These are phyloP conservation scores for Alosa alosa DNA, from an alignment of 2,113 vertebrate species.

Conservation along the genomic window DNA sequence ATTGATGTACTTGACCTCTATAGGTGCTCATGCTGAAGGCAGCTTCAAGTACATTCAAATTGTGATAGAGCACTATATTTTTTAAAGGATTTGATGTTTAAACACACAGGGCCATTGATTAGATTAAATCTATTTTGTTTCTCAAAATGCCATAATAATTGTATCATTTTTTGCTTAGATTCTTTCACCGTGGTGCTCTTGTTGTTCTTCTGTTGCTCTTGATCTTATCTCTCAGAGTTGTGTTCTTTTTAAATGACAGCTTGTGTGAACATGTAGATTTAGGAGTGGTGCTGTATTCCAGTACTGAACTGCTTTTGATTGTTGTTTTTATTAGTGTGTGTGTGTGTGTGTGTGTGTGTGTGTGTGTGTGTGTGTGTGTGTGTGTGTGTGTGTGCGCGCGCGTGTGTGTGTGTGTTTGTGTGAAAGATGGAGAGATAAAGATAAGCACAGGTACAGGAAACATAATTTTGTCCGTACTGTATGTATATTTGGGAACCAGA, in stretches of 20 bases:
- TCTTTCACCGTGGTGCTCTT: background rate
- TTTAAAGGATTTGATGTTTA: background rate
- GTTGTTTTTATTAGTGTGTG: background rate
- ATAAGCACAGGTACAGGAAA: conserved; percentile 7
- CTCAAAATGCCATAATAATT: background rate
- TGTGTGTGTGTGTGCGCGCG: conserved; percentile 15
- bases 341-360: background rate
- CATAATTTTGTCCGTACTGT: background rate
- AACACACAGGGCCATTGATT: background rate
- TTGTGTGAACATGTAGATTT: no score
- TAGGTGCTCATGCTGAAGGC: background rate
- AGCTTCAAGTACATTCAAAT: no score
- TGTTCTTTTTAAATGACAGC: no score
- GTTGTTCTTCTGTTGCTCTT: background rate
- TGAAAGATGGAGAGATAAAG: conserved; percentile 3
- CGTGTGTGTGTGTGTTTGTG: conserved; percentile 39
- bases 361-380: background rate
- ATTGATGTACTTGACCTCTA: background rate
- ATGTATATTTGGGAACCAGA: background rate
- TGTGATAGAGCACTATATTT: background rate
- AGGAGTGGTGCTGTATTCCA: no score
- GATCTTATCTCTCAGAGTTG: background rate
- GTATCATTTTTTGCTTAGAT: background rate
- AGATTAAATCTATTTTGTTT: background rate
- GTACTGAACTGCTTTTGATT: background rate